These are phyloP conservation scores for Scatophagus argus DNA, from an alignment of 2,113 vertebrate genomes.

Conservation along the genomic window DNA sequence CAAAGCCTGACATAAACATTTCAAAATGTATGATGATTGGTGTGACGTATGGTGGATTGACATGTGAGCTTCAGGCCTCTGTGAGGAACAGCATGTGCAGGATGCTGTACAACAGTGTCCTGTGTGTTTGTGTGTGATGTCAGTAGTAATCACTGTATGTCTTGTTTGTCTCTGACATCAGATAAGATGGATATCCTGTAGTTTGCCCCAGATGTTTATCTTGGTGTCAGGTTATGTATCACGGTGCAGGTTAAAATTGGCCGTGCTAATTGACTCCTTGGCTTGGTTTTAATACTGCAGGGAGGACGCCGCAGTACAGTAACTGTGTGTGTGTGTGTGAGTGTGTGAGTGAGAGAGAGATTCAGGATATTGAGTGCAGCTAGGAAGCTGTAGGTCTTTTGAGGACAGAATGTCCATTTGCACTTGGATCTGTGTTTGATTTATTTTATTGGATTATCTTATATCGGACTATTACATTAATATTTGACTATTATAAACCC, in stretches of 20 bases:
- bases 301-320: conserved; percentile 34
- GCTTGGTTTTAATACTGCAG: conserved; percentile 56
- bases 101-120: conserved; percentile 7
- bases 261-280: conserved; percentile 54
- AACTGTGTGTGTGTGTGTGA: neutral
- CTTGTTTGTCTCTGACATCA: conserved; percentile 58
- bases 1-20: neutral
- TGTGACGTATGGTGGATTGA: conserved; percentile 28
- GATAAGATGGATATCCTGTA: conserved; percentile 65
- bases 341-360: neutral
- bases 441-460: conserved; percentile 11
- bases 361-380: conserved; percentile 28
- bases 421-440: neutral
- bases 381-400: conserved; percentile 30
- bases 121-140: conserved; percentile 15
- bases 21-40: conserved; percentile 17
- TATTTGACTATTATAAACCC: neutral
- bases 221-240: conserved; percentile 54
- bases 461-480: conserved; percentile 21
- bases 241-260: conserved; percentile 59
- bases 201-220: conserved; percentile 73
- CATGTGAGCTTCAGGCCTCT: conserved; percentile 19
- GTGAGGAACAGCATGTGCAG: conserved; percentile 10
- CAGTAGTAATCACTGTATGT: conserved; percentile 49
- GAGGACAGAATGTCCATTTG: neutral